These are phyloP conservation scores for Proctacanthus coquilletti DNA, from an alignment of 1,140 invertebrate species.

Conservation along the genomic window DNA sequence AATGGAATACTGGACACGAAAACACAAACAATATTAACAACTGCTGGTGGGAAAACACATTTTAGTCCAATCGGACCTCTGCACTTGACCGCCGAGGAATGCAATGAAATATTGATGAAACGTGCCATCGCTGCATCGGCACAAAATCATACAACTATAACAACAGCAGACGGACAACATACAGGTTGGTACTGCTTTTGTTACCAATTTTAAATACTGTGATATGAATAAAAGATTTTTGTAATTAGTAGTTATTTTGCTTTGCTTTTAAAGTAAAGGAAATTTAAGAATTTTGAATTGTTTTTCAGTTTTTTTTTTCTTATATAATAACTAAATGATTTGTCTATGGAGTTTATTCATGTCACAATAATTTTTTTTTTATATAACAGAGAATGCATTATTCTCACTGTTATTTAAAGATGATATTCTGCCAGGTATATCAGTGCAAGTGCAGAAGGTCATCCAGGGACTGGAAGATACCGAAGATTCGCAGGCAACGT, in stretches of 20 bases:
- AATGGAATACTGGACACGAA: slow-evolving; percentile 29
- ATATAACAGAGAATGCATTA: too few species aligned
- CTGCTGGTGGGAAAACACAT: slow-evolving; percentile 24
- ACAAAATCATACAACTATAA: slow-evolving; percentile 25
- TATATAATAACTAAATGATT: slow-evolving; percentile 14
- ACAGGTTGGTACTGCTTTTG: slow-evolving; percentile 27
- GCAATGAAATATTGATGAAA: slow-evolving; percentile 60
- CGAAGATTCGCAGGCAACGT: slow-evolving; percentile 28
- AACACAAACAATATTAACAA: slow-evolving; percentile 27
- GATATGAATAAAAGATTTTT: slow-evolving; percentile 1
- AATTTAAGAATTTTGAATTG: too few species aligned
- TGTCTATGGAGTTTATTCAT: slow-evolving; percentile 23
- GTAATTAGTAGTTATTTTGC: slow-evolving; percentile 5
- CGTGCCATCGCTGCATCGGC: slow-evolving; percentile 29
- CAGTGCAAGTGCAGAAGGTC: slow-evolving; percentile 31
- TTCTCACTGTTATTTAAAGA: slow-evolving; percentile 9
- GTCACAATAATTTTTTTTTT: too few species aligned
- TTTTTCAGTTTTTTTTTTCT: slow-evolving; percentile 1
- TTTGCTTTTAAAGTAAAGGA: too few species aligned
- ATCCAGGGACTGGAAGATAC: slow-evolving; percentile 30
- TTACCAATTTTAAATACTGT: neutral
- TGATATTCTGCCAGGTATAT: slow-evolving; percentile 30
- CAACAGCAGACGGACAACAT: slow-evolving; percentile 24
- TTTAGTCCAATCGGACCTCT: slow-evolving; percentile 48
- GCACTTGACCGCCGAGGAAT: slow-evolving; percentile 56